These are phyloP conservation scores for Indri indri DNA, from an alignment of 2,113 vertebrate species.

Conservation along the genomic window DNA sequence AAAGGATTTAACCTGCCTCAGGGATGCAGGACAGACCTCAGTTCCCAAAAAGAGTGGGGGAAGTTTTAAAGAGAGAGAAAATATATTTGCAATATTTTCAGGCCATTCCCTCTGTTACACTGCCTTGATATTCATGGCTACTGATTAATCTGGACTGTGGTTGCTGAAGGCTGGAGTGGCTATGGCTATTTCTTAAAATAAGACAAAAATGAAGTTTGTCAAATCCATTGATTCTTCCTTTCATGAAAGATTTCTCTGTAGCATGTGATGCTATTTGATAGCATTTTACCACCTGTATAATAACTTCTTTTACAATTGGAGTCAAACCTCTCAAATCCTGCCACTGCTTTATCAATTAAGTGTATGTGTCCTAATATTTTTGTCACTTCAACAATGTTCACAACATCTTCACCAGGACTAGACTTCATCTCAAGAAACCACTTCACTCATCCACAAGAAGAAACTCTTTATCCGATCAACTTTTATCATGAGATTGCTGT, in stretches of 20 bases:
- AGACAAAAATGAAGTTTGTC: neutral
- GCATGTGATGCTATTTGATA: neutral
- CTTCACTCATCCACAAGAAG: neutral
- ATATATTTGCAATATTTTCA: no score
- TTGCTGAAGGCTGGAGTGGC: neutral
- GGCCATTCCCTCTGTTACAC: no score
- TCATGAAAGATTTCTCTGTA: neutral
- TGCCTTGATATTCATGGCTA: neutral
- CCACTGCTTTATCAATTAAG: neutral
- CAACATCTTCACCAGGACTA: neutral
- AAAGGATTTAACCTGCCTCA: no score
- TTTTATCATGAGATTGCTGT: neutral
- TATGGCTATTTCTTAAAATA: neutral
- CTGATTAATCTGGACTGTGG: neutral
- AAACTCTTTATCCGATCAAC: neutral
- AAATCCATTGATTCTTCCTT: neutral
- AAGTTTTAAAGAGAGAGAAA: no score
- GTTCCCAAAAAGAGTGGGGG: no score
- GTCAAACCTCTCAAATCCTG: neutral
- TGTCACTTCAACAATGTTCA: neutral
- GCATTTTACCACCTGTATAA: neutral
- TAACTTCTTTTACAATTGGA: neutral
- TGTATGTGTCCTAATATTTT: neutral
- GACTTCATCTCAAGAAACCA: neutral
- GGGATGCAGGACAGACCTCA: no score